Evolutionary conservation across 2,888 invertebrate species (phyloP).

Genomic region (Ormyrus thymus): DNA sequence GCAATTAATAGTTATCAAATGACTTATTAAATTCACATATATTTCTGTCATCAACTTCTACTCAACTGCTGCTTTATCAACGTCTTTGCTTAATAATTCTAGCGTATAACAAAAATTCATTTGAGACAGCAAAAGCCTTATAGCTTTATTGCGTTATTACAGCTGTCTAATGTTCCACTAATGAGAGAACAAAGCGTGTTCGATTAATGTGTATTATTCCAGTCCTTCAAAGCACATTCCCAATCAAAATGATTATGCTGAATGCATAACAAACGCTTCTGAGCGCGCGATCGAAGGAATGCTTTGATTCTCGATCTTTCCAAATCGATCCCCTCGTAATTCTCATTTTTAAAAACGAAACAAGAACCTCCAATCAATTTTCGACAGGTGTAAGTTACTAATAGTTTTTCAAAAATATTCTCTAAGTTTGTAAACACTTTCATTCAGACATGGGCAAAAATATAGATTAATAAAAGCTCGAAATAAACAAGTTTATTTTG

Average conservation of each 20-base stretch:
- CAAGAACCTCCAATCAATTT: too few relatives aligned
- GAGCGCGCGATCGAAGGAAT: constrained; percentile 49
- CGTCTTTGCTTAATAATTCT: background rate
- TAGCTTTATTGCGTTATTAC: constrained; percentile 49
- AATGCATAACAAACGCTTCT: constrained; percentile 55
- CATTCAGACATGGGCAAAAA: too few relatives aligned
- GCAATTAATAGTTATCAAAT: background rate
- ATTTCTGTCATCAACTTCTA: background rate
- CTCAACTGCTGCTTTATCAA: background rate
- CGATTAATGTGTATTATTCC: constrained; percentile 28
- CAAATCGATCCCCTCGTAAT: constrained; percentile 53
- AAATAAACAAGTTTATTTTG: too few relatives aligned
- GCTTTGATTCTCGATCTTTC: constrained; percentile 55
- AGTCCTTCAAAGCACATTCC: constrained; percentile 55
- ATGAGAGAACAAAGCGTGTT: constrained; percentile 57
- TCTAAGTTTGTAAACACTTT: too few relatives aligned
- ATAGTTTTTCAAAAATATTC: too few relatives aligned
- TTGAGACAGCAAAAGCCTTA: constrained; percentile 22
- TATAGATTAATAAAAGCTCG: too few relatives aligned
- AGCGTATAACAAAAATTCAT: constrained; percentile 18
- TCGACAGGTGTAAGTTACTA: too few relatives aligned
- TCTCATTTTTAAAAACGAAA: background rate
- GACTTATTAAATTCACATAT: background rate
- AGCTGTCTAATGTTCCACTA: constrained; percentile 31
- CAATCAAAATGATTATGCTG: constrained; percentile 46